phyloP scores from a whole-genome alignment of 2,113 vertebrate species.

The Mesocricetus auratus region DNA sequence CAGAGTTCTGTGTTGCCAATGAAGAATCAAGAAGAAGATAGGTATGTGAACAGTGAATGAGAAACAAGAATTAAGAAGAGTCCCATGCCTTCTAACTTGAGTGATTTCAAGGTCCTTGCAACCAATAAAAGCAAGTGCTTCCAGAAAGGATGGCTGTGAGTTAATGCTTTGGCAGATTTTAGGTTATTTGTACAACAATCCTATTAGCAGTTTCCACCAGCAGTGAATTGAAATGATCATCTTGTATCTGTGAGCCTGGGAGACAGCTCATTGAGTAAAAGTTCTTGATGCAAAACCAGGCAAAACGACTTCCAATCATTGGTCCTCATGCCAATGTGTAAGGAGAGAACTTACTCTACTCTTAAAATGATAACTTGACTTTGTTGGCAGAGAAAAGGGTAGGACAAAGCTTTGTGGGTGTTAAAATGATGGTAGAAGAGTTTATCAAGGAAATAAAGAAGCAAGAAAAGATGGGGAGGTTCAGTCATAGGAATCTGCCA shows the following conservation, averaged over 20 bases:
- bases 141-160: neutral
- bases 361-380: neutral
- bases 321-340: neutral
- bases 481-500: neutral
- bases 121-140: neutral
- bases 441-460: neutral
- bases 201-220: neutral
- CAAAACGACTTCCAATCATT: neutral
- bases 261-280: neutral
- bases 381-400: neutral
- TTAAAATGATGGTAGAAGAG: neutral
- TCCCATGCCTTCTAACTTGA: neutral
- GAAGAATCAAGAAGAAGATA: neutral
- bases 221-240: neutral
- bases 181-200: neutral
- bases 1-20: neutral
- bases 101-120: neutral
- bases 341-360: too few relatives aligned
- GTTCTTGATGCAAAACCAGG: neutral
- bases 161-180: neutral
- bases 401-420: neutral
- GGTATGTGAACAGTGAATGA: neutral
- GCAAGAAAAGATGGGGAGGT: neutral
- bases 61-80: neutral
- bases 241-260: neutral